These are phyloP conservation scores for Gymnoscopelus microlampas DNA, from an alignment of 2,797 vertebrate species.

Conservation along the genomic window DNA sequence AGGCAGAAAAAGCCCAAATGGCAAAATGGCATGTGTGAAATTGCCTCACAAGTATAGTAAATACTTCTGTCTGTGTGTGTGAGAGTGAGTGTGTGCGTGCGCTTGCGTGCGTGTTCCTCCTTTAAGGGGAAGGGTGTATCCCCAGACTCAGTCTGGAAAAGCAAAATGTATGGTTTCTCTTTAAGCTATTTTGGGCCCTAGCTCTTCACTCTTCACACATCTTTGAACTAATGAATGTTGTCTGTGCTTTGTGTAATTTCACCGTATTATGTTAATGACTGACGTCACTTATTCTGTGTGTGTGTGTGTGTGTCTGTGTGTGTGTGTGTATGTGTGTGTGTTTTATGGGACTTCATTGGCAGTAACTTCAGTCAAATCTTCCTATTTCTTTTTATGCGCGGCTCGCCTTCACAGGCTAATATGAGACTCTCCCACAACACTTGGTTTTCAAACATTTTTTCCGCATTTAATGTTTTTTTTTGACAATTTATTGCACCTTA, in stretches of 20 bases:
- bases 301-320: neutral
- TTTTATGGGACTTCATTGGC: constrained; percentile 17
- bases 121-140: constrained; percentile 39
- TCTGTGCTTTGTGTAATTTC: constrained; percentile 20
- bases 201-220: constrained; percentile 19
- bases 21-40: neutral
- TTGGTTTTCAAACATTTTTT: neutral
- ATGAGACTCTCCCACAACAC: neutral
- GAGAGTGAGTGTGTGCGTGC: constrained; percentile 24
- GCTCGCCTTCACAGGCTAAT: constrained; percentile 17
- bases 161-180: constrained; percentile 29
- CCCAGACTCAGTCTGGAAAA: constrained; percentile 51
- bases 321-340: neutral
- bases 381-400: constrained; percentile 9
- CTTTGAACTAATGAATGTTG: constrained; percentile 20
- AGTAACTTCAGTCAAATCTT: neutral
- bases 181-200: constrained; percentile 34
- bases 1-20: no score
- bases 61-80: constrained; percentile 36
- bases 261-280: neutral
- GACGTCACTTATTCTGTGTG: constrained; percentile 8
- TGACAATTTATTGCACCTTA: neutral
- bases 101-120: constrained; percentile 23
- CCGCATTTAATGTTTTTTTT: neutral
- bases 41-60: constrained; percentile 7